phyloP scores from a whole-genome alignment of 2,113 vertebrate species.

The Natator depressus region DNA sequence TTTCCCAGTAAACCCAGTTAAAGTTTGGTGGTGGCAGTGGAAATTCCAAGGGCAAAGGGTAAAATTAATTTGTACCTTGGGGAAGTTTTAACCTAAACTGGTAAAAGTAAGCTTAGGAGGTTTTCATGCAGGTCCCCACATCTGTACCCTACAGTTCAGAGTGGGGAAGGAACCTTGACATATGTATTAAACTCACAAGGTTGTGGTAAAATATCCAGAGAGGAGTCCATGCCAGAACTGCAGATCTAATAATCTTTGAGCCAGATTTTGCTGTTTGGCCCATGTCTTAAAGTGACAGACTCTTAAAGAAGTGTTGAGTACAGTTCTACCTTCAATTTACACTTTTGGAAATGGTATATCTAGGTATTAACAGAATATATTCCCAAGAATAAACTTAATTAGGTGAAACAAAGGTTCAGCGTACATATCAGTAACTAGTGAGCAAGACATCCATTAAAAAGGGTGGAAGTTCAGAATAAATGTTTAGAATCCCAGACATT shows the following conservation, averaged over 20 bases:
- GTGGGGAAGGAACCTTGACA: no score
- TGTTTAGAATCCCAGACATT: neutral
- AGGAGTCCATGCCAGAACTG: neutral
- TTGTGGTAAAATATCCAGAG: neutral
- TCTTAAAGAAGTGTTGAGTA: neutral
- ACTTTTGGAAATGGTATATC: neutral
- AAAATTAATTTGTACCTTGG: no score
- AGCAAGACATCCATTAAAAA: neutral
- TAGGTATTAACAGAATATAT: neutral
- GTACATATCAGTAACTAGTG: neutral
- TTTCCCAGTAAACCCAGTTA: no score
- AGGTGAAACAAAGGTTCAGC: neutral
- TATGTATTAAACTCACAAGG: neutral
- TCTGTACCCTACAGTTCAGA: no score
- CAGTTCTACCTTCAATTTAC: neutral
- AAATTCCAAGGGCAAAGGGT: no score
- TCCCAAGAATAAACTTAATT: neutral
- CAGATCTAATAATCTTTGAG: neutral
- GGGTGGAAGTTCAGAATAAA: rapidly evolving
- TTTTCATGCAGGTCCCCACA: no score
- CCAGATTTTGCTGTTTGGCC: no score
- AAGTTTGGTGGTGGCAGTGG: no score
- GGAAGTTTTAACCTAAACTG: no score
- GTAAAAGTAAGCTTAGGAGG: no score
- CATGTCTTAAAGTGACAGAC: neutral